Percentiles rank a stretch among this genome's conserved stretches.
Conservation (phyloP, 2,113 vertebrate species). For the Silurus meridionalis region DNA sequence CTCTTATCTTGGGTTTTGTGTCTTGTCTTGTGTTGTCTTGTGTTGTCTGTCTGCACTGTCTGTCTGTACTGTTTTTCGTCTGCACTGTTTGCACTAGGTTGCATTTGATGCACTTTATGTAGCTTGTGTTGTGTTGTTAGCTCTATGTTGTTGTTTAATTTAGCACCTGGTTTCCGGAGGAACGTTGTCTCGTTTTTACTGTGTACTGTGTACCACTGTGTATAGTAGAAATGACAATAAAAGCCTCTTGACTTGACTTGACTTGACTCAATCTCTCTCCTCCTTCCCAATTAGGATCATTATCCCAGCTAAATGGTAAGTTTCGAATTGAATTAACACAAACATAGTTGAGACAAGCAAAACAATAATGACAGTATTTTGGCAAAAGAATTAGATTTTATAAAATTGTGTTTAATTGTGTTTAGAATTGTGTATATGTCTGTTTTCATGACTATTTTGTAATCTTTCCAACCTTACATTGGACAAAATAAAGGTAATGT, state of each 20-base stretch:
- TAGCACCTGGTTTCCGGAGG: no score
- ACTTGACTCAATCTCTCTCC: no score
- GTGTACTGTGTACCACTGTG: no score
- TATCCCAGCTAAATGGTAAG: conserved; percentile 49
- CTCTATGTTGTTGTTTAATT: no score
- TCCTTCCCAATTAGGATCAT: conserved; percentile 25
- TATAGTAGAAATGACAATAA: no score
- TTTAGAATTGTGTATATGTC: not conserved
- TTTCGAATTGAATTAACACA: not conserved
- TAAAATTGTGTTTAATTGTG: not conserved
- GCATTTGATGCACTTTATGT: no score
- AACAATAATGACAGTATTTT: not conserved
- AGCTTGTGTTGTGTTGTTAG: no score
- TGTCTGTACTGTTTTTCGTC: no score
- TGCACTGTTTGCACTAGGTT: no score
- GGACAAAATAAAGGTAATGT: not conserved
- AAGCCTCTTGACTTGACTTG: not conserved
- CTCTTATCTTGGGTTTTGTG: not conserved
- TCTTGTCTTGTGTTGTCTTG: no score
- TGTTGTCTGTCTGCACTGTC: no score
- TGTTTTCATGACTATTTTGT: not conserved
- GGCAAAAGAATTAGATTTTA: not conserved
- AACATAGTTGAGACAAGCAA: not conserved
- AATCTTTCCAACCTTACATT: not conserved
- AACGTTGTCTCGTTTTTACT: no score